These are phyloP conservation scores for Piprites chloris DNA, from an alignment of 2,113 vertebrate genomes.

Conservation along the genomic window DNA sequence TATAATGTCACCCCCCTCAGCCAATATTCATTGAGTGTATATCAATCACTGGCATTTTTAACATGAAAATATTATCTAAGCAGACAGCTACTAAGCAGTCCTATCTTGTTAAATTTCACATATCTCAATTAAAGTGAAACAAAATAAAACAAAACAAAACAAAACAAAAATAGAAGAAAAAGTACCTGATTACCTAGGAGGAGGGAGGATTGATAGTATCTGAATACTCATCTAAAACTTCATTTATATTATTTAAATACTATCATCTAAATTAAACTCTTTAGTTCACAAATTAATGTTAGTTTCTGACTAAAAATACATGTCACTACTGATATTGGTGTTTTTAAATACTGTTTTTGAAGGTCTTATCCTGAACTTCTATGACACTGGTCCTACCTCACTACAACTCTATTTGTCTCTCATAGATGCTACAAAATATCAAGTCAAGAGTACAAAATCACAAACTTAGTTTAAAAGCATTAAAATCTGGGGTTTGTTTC, in stretches of 20 bases:
- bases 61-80: not conserved
- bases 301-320: not conserved
- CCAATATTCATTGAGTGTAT: not conserved
- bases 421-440: not conserved
- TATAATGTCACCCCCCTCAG: accelerated
- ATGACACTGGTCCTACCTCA: not conserved
- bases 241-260: not conserved
- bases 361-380: not conserved
- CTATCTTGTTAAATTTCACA: not conserved
- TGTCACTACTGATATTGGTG: not conserved
- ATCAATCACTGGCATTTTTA: not conserved
- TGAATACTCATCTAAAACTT: not conserved
- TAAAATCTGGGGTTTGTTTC: not conserved
- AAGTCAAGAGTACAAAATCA: not conserved
- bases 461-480: not conserved
- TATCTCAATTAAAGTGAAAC: not conserved
- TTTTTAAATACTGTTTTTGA: not conserved
- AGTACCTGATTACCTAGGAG: not conserved
- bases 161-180: not conserved
- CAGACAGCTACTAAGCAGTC: not conserved
- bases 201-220: not conserved
- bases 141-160: not conserved
- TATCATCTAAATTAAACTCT: not conserved
- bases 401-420: not conserved
- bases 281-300: not conserved